Percentiles rank a stretch among this genome's conserved stretches.
Conservation (phyloP, 2,888 invertebrate genomes). For the Erannis defoliaria region DNA sequence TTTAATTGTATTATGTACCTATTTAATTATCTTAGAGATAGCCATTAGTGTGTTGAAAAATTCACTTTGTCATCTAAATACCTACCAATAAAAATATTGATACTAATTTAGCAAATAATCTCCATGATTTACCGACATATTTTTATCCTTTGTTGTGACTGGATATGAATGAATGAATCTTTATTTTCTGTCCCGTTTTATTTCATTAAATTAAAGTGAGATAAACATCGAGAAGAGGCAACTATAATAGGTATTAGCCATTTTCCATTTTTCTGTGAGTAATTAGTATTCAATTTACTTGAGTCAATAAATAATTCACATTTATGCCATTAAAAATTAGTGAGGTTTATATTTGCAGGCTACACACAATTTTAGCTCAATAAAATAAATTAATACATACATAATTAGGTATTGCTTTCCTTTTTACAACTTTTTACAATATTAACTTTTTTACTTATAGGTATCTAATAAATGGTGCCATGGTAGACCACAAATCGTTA, state of each 20-base stretch:
- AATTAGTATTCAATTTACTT: too few species aligned
- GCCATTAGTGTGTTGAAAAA: slow-evolving; percentile 23
- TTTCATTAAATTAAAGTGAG: slow-evolving; percentile 18
- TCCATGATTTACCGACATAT: slow-evolving; percentile 4
- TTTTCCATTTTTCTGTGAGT: too few species aligned
- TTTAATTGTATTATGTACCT: not conserved
- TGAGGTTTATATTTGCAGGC: too few species aligned
- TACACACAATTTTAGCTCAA: too few species aligned
- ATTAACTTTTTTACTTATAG: too few species aligned
- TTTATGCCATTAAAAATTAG: too few species aligned
- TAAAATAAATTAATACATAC: too few species aligned
- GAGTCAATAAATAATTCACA: too few species aligned
- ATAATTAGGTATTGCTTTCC: too few species aligned
- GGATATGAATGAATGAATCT: slow-evolving; percentile 62
- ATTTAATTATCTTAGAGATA: not conserved
- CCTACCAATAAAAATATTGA: not conserved
- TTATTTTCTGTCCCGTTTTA: slow-evolving; percentile 49
- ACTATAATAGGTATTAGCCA: not conserved
- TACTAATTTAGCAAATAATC: not conserved
- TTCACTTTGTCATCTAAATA: slow-evolving; percentile 41
- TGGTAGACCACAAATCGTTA: too few species aligned
- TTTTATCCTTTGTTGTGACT: slow-evolving; percentile 69
- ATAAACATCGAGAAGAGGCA: slow-evolving; percentile 11
- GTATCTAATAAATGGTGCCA: too few species aligned
- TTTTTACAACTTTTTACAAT: too few species aligned